Conservation (phyloP, 2,113 vertebrate species). For the Leucosticte australis region DNA sequence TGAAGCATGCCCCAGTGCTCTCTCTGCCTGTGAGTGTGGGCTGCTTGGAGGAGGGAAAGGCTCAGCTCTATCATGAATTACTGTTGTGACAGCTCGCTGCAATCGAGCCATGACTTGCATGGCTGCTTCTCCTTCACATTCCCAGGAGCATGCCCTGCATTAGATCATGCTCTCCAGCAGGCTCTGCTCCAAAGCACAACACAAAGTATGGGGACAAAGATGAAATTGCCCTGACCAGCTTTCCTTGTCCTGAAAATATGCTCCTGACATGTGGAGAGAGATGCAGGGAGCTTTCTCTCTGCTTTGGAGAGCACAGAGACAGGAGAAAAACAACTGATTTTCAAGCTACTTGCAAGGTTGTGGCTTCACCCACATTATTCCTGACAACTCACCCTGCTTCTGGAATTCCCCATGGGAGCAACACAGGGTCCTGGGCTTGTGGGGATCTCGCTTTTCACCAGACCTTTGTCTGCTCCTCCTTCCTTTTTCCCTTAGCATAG, state of each 20-base stretch:
- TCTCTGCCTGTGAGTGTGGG: not conserved
- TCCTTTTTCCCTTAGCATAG: not conserved
- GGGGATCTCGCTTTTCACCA: not conserved
- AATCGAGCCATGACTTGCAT: constrained; percentile 5
- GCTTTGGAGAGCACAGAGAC: not conserved
- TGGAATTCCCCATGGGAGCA: not conserved
- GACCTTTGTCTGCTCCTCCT: not conserved
- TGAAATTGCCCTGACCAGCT: not conserved
- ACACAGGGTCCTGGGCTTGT: not conserved
- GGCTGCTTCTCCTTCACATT: constrained; percentile 19
- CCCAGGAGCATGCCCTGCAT: constrained; percentile 16
- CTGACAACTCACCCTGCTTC: not conserved
- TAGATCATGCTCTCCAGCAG: constrained; percentile 23
- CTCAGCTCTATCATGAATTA: not conserved
- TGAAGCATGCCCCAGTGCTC: not conserved
- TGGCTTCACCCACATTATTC: not conserved
- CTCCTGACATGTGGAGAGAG: not conserved
- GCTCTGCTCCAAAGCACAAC: constrained; percentile 25
- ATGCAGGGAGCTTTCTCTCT: not conserved
- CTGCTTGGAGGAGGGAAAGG: not conserved
- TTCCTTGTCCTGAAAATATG: not conserved
- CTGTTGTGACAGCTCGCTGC: constrained; percentile 10
- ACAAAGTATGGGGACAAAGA: not conserved
- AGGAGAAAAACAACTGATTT: not conserved
- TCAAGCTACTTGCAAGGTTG: not conserved